Percentiles rank a stretch among this genome's conserved stretches.
Conservation (phyloP, 2,113 vertebrate genomes). For the Oriolus oriolus region DNA sequence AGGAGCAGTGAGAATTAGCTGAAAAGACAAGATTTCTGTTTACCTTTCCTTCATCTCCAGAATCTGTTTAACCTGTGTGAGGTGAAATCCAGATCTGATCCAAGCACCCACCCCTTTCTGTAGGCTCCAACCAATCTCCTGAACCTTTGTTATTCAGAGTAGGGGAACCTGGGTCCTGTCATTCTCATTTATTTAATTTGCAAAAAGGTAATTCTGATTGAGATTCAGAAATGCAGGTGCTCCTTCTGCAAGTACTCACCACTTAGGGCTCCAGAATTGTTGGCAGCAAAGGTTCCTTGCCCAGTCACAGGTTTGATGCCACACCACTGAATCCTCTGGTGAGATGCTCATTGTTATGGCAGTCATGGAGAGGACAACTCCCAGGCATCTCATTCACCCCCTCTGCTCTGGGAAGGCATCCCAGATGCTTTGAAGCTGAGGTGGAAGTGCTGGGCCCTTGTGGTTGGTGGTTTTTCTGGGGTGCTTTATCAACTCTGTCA, state of each 20-base stretch:
- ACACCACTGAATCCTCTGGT: not conserved
- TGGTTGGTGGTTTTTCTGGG: too few relatives aligned
- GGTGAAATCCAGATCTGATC: not conserved
- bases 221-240: not conserved
- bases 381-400: fast-evolving
- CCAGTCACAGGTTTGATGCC: not conserved
- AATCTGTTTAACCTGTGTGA: not conserved
- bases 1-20: not conserved
- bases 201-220: not conserved
- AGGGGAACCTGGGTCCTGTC: fast-evolving
- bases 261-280: not conserved
- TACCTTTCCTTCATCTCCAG: not conserved
- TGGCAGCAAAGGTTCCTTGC: not conserved
- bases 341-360: too few relatives aligned
- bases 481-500: too few relatives aligned
- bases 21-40: not conserved
- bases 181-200: not conserved
- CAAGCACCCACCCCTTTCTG: not conserved
- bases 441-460: not conserved
- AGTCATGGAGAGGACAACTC: not conserved
- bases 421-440: not conserved
- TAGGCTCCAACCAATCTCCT: not conserved
- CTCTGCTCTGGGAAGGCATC: not conserved
- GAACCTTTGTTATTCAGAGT: not conserved
- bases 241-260: not conserved